Evolutionary conservation across 2,113 vertebrate species (phyloP).

Genomic region (Anolis sagrei): DNA sequence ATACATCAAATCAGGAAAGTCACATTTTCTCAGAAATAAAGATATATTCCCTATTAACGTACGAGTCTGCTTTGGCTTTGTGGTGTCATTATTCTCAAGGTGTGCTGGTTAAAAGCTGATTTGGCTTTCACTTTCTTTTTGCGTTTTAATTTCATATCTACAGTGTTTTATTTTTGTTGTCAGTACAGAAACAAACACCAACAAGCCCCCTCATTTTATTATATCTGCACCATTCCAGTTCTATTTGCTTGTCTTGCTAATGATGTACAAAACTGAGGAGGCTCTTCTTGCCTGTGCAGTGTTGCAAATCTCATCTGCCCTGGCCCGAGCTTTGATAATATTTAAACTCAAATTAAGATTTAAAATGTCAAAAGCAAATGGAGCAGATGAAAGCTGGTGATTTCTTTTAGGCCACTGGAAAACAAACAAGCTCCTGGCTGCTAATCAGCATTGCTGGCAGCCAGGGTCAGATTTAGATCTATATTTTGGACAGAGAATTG

Average conservation of each 20-base stretch:
- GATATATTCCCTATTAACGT: neutral
- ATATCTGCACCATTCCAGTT: neutral
- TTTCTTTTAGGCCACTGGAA: neutral
- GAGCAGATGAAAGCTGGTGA: constrained; percentile 23
- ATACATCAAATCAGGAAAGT: neutral
- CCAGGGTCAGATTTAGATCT: neutral
- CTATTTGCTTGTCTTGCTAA: constrained; percentile 3
- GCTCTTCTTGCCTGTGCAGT: constrained; percentile 31
- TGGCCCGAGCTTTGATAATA: constrained; percentile 31
- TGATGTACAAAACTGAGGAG: constrained; percentile 35
- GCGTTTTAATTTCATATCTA: constrained; percentile 2
- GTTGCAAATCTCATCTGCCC: constrained; percentile 32
- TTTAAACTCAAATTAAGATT: constrained; percentile 52
- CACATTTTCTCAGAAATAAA: neutral
- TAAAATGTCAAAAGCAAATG: constrained; percentile 31
- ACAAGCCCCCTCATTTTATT: neutral
- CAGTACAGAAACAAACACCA: neutral
- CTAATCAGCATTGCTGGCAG: neutral
- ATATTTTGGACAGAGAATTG: neutral
- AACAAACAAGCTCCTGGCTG: constrained; percentile 4
- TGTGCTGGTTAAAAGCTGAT: neutral
- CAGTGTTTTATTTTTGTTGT: neutral
- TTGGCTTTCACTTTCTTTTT: neutral
- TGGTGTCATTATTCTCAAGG: neutral
- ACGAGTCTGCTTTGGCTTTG: neutral